These are phyloP conservation scores for Cataglyphis cursor DNA, from an alignment of 2,888 invertebrate species.

Conservation along the genomic window DNA sequence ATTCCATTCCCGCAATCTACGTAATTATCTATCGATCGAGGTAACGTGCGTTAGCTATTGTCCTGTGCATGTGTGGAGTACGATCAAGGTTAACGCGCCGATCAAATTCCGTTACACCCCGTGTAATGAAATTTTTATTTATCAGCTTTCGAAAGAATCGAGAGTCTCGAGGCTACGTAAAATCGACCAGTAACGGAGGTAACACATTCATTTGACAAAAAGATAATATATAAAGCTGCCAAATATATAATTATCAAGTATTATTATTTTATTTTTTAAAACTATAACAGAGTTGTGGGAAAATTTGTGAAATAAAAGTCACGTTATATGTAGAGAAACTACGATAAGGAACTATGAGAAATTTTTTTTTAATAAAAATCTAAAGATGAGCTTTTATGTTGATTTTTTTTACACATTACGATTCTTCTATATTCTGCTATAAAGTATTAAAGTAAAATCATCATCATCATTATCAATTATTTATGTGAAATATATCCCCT, in stretches of 20 bases:
- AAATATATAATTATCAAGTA: neutral
- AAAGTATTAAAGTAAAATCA: neutral
- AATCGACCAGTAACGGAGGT: constrained; percentile 1
- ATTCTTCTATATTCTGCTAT: neutral
- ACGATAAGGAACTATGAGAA: neutral
- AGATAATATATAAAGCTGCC: neutral
- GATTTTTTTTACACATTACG: neutral
- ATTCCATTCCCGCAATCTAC: constrained; percentile 53
- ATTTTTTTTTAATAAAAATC: neutral
- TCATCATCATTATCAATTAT: neutral
- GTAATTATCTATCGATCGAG: constrained; percentile 52
- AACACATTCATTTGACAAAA: neutral
- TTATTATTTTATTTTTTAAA: neutral
- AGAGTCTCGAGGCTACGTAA: neutral
- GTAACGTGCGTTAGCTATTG: constrained; percentile 36
- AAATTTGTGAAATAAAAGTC: neutral
- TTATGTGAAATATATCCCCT: neutral
- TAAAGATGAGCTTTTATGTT: neutral
- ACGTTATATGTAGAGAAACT: neutral
- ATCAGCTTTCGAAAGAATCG: neutral
- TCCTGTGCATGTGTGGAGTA: constrained; percentile 43
- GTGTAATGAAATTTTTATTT: constrained; percentile 47
- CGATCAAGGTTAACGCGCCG: constrained; percentile 53
- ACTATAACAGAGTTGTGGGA: neutral
- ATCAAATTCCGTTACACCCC: constrained; percentile 53